Conservation (phyloP, 2,888 invertebrate species). For the Aphidius colemani region DNA sequence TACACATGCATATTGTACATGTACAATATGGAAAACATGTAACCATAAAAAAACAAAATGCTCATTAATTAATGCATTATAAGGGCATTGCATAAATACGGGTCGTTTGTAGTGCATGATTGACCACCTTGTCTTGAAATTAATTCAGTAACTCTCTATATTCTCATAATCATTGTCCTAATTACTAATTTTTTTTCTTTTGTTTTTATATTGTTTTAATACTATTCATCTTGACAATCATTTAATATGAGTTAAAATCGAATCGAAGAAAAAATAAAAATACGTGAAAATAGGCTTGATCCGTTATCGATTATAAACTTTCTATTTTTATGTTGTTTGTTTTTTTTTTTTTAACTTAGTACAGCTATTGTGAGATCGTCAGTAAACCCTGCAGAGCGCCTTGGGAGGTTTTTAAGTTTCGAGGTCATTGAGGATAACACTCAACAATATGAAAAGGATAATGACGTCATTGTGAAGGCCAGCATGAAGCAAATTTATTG, state of each 20-base stretch:
- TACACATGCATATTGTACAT: background rate
- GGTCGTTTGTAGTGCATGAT: too few species aligned
- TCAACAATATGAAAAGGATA: slow-evolving; percentile 20
- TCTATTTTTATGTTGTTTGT: too few species aligned
- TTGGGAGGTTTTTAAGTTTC: background rate
- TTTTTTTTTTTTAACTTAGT: background rate
- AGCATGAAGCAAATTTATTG: background rate
- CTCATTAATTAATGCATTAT: slow-evolving; percentile 34
- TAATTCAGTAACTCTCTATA: too few species aligned
- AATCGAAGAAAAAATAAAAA: too few species aligned
- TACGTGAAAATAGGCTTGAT: too few species aligned
- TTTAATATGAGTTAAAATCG: too few species aligned
- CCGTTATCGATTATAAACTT: too few species aligned
- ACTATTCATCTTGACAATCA: too few species aligned
- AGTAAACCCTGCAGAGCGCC: background rate
- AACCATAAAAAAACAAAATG: slow-evolving; percentile 34
- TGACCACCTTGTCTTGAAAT: too few species aligned
- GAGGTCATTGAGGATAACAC: slow-evolving; percentile 22
- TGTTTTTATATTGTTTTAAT: too few species aligned
- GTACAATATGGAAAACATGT: slow-evolving; percentile 13
- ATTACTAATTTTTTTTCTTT: too few species aligned
- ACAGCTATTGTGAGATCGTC: background rate
- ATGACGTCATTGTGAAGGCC: slow-evolving; percentile 21
- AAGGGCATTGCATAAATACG: background rate
- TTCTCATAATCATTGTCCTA: too few species aligned